phyloP scores from a whole-genome alignment of 2,113 vertebrate genomes.

The Pao palembangensis region DNA sequence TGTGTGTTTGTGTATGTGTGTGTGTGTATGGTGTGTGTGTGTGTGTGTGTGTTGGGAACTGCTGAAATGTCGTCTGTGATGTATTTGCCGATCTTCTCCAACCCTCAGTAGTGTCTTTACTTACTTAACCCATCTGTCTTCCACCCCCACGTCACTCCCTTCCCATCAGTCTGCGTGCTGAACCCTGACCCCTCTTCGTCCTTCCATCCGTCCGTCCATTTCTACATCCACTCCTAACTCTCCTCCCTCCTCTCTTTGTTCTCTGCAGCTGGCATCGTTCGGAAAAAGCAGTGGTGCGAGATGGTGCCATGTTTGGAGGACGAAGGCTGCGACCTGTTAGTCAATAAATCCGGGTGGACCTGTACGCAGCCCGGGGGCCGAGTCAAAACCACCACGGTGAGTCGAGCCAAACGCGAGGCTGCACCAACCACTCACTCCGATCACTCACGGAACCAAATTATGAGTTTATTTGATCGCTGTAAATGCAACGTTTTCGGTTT shows the following conservation, averaged over 20 bases:
- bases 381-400: slow-evolving; percentile 98
- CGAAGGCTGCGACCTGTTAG: slow-evolving; percentile 94
- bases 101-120: slow-evolving; percentile 35
- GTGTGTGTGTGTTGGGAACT: too few relatives aligned
- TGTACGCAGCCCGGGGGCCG: slow-evolving; percentile 97
- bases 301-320: slow-evolving; percentile 98
- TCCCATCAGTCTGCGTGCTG: background rate
- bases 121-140: slow-evolving; percentile 40
- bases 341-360: slow-evolving; percentile 98
- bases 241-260: slow-evolving; percentile 21
- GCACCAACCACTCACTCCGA: slow-evolving; percentile 10
- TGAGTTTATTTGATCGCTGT: too few relatives aligned
- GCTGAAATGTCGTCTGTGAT: slow-evolving; percentile 20
- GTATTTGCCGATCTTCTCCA: slow-evolving; percentile 31
- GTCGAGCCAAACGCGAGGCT: slow-evolving; percentile 39
- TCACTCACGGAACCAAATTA: background rate
- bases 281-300: slow-evolving; percentile 97
- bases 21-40: too few relatives aligned
- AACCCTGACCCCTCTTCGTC: background rate
- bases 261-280: slow-evolving; percentile 86
- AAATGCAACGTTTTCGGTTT: background rate
- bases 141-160: slow-evolving; percentile 38
- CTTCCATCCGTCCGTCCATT: background rate
- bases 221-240: slow-evolving; percentile 7
- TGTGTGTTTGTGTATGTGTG: too few relatives aligned